phyloP scores from a whole-genome alignment of 2,113 vertebrate species.

The Cacatua alba region DNA sequence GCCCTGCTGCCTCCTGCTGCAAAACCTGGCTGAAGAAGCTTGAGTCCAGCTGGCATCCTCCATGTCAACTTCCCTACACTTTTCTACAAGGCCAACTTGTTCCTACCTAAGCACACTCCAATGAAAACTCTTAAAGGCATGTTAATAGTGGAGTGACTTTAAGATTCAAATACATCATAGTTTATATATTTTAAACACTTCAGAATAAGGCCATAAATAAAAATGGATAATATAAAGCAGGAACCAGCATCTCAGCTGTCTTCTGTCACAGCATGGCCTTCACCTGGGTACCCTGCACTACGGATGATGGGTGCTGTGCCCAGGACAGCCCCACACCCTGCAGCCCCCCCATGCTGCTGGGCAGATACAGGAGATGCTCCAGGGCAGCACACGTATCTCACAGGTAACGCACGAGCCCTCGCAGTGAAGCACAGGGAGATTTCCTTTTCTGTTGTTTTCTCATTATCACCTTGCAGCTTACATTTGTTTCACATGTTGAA shows the following conservation, averaged over 20 bases:
- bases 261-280: not conserved
- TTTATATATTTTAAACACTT: not conserved
- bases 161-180: not conserved
- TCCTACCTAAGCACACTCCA: not conserved
- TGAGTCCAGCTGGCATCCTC: not conserved
- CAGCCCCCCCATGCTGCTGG: not conserved
- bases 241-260: not conserved
- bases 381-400: not conserved
- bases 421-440: not conserved
- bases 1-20: not conserved
- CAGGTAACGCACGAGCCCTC: rapidly evolving
- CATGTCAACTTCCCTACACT: not conserved
- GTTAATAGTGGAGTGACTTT: not conserved
- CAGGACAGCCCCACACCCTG: not conserved
- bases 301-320: not conserved
- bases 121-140: conserved; percentile 18
- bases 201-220: not conserved
- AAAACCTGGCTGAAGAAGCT: not conserved
- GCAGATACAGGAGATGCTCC: not conserved
- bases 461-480: not conserved
- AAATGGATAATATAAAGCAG: not conserved
- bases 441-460: not conserved
- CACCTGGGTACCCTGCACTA: not conserved
- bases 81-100: not conserved
- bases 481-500: not conserved